Evolutionary conservation across 2,797 vertebrate species (phyloP), one percentile per base, ranked within the genome.

Genomic region (Aldrovandia affinis): DNA sequence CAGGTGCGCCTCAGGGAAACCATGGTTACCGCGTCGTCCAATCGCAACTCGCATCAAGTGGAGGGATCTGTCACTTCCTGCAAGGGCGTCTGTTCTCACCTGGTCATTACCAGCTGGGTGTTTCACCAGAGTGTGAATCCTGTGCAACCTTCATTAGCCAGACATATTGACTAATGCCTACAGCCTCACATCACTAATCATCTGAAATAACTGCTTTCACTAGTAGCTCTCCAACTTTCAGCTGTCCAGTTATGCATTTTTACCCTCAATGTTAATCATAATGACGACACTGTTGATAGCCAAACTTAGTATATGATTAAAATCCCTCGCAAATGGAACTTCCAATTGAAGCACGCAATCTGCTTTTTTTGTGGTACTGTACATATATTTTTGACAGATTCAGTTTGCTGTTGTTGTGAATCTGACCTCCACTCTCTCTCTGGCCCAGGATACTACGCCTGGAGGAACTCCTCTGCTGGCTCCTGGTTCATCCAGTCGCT

Each of bases 401-500:
- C n/a, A n/a, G n/a, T n/a, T n/a, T n/a, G 9, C n/a, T 2, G 30
- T 20, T 25, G 42, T 8, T 25, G 7, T 75, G 70, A 20, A 2
- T 2, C 47, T 77, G 18, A 44, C 8, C 22, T 47, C 1, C n/a
- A 42, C 20, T 44, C 36, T 0, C 25, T 20, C 47, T 44, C 25
- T 65, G 44, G 33, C 61, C 8, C 88, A 99, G 97, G 97, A 44
- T 99, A 97, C 91, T 98, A 96, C 89, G 96, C 98, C 3, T 99
- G 97, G 97, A 96, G 97, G 88, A 98, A 98, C 87, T 89, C 92
- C 0, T 0, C 2, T 57, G 91, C 94, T 0, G 98, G 98, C 12
- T 99, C 98, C 5, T 99, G 97, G 97, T 99, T 99, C 93, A 97
- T 99, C 87, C 96, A 97, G 90, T 93, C 96, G 0, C 85, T 99